Evolutionary conservation across 35 echinoderm and acorn worm species (phyloP).

Genomic region (Hemicentrotus pulcherrimus): DNA sequence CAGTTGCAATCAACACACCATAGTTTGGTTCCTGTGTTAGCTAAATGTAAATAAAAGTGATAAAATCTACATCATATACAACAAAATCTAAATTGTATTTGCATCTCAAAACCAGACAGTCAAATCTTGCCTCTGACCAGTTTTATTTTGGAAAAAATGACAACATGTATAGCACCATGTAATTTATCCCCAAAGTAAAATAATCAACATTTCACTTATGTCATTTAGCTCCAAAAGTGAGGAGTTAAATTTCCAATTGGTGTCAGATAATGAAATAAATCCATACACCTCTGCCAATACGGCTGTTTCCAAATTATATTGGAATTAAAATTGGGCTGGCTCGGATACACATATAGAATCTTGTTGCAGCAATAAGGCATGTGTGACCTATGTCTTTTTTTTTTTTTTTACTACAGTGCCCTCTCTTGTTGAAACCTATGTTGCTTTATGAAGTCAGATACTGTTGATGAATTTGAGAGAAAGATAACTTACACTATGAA

Average conservation of each 20-base stretch:
- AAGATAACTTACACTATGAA: no score
- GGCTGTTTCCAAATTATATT: not conserved
- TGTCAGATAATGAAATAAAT: not conserved
- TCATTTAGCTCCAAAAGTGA: not conserved
- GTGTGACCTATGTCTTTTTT: no score
- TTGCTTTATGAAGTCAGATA: not conserved
- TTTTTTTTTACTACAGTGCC: not conserved
- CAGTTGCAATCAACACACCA: not conserved
- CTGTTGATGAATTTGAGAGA: not conserved
- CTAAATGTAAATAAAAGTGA: not conserved
- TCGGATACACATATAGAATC: not conserved
- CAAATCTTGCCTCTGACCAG: not conserved
- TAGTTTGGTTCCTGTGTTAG: not conserved
- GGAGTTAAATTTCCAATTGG: not conserved
- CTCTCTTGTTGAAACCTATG: not conserved
- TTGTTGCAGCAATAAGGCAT: not conserved
- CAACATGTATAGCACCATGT: not conserved
- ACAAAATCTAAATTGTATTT: not conserved
- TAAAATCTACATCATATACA: not conserved
- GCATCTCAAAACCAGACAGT: not conserved
- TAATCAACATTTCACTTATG: no score
- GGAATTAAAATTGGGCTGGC: not conserved
- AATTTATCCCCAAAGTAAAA: no score
- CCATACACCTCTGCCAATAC: not conserved
- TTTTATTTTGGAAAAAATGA: not conserved